Percentiles rank a stretch among this genome's conserved stretches.
phyloP scores from a whole-genome alignment of 2,113 vertebrate species.

The Oriolus oriolus region DNA sequence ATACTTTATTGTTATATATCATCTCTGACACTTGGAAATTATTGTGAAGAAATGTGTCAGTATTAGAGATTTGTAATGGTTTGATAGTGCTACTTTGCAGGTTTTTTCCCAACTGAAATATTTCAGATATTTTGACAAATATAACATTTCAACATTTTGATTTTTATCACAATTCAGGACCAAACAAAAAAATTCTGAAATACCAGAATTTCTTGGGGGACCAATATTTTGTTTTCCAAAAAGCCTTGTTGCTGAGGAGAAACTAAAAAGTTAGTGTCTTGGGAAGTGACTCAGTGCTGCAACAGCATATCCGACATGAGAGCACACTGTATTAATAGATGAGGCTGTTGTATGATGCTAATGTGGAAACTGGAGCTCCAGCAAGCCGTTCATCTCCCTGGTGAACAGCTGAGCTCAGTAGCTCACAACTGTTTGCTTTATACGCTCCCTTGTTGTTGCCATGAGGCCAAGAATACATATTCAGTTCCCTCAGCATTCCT shows the following conservation, averaged over 20 bases:
- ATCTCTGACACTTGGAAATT: conserved; percentile 24
- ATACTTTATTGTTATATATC: conserved; percentile 26
- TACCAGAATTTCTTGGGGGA: background rate
- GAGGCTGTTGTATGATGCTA: background rate
- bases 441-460: background rate
- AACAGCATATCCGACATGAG: background rate
- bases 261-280: conserved; percentile 17
- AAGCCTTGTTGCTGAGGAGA: background rate
- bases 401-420: conserved; percentile 39
- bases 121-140: background rate
- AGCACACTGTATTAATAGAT: background rate
- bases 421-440: conserved; percentile 55
- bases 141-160: background rate
- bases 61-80: background rate
- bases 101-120: background rate
- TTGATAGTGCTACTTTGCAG: background rate
- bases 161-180: conserved; percentile 3
- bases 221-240: conserved; percentile 1
- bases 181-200: background rate
- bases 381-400: conserved; percentile 22
- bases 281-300: conserved; percentile 5
- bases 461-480: conserved; percentile 29
- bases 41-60: background rate
- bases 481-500: conserved; percentile 26
- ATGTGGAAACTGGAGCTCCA: conserved; percentile 31